A percentile compares a stretch with the other conserved stretches of the same genome.
These are phyloP conservation scores for Magallana nippona DNA, from an alignment of 2,888 invertebrate species.

Conservation along the genomic window DNA sequence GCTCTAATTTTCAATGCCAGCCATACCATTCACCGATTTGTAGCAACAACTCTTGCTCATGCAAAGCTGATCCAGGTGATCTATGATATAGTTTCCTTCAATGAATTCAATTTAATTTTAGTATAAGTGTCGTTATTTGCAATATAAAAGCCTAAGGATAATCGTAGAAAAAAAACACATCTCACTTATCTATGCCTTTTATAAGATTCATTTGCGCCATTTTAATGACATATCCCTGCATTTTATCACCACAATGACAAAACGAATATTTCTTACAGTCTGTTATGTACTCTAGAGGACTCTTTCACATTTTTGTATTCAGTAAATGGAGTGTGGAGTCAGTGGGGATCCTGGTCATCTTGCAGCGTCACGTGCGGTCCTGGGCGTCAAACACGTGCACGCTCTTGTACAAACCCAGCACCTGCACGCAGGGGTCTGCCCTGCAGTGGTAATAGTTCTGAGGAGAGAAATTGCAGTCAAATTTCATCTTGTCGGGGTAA, in stretches of 20 bases:
- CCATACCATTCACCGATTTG: not conserved
- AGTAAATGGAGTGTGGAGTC: not conserved
- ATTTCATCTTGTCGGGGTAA: no score
- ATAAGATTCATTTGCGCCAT: no score
- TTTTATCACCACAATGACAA: no score
- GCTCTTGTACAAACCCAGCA: not conserved
- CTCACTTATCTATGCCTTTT: no score
- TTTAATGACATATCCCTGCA: no score
- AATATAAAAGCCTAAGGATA: no score
- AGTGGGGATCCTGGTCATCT: slow-evolving; percentile 28
- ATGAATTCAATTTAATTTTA: not conserved
- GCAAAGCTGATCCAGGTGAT: not conserved
- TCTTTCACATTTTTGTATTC: not conserved
- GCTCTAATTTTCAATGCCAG: not conserved
- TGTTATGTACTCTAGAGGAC: no score
- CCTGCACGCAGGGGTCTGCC: not conserved
- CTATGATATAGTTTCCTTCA: not conserved
- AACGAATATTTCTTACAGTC: no score
- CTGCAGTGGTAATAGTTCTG: no score
- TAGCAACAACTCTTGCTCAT: not conserved
- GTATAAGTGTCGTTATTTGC: no score
- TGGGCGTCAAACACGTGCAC: not conserved
- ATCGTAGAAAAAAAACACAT: no score
- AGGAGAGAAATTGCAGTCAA: no score
- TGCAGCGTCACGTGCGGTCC: slow-evolving; percentile 37